Evolutionary conservation across 2,888 invertebrate species (phyloP).

Genomic region (Mystacides longicornis): DNA sequence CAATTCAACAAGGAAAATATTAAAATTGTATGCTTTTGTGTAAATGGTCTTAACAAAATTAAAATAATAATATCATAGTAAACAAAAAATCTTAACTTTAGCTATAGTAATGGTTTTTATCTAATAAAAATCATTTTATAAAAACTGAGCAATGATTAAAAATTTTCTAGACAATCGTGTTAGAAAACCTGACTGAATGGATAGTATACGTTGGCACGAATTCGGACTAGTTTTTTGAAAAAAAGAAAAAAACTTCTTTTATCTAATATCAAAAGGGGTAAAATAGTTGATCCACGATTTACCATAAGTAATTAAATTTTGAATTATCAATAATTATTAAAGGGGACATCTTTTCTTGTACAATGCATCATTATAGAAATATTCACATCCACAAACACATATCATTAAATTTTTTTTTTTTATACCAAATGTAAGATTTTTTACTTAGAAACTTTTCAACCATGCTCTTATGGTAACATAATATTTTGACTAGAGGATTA

Average conservation of each 20-base stretch:
- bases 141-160: conserved; percentile 21
- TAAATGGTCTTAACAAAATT: too few species aligned
- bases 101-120: not conserved
- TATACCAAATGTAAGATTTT: not conserved
- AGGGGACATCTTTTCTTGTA: too few species aligned
- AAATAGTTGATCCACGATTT: too few species aligned
- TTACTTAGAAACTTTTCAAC: conserved; percentile 26
- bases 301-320: too few species aligned
- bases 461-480: conserved; percentile 23
- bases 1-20: too few species aligned
- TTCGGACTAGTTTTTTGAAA: conserved; percentile 1
- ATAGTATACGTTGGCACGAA: not conserved
- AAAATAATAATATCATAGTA: too few species aligned
- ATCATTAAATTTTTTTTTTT: not conserved
- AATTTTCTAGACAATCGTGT: conserved; percentile 11
- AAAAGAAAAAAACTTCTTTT: too few species aligned
- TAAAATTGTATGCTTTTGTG: too few species aligned
- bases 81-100: too few species aligned
- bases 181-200: not conserved
- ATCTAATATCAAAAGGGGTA: too few species aligned
- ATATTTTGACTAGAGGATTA: conserved; percentile 23
- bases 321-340: too few species aligned
- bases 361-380: not conserved
- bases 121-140: conserved; percentile 1
- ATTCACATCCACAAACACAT: conserved; percentile 3